Evolutionary conservation across 2,888 invertebrate genomes (phyloP).

Genomic region (Craniophora ligustri): DNA sequence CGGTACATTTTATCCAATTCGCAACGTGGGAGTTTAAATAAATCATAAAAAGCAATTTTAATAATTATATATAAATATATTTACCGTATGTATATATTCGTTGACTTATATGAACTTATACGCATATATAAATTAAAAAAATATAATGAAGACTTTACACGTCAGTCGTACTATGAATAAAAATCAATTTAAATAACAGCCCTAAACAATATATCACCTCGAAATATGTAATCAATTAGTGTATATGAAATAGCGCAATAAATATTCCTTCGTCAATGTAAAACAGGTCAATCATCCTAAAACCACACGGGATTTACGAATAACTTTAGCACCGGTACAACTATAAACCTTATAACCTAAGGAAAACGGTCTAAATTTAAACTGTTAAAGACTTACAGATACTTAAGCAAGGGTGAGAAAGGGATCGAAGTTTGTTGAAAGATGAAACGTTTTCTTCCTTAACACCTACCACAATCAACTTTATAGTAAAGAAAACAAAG

Average conservation of each 20-base stretch:
- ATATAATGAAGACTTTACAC: background rate
- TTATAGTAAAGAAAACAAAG: background rate
- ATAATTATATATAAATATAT: too few species aligned
- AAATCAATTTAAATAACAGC: background rate
- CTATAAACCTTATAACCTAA: background rate
- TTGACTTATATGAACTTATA: too few species aligned
- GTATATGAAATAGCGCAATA: constrained; percentile 20
- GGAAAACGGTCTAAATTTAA: constrained; percentile 9
- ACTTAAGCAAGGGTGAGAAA: constrained; percentile 14
- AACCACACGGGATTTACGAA: constrained; percentile 31
- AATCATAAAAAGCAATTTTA: too few species aligned
- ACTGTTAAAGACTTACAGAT: constrained; percentile 2
- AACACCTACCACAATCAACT: background rate
- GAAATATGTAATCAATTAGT: constrained; percentile 38
- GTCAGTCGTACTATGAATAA: too few species aligned
- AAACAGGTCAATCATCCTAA: constrained; percentile 39
- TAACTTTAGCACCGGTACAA: background rate
- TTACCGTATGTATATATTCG: too few species aligned
- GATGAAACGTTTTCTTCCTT: too few species aligned
- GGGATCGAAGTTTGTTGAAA: constrained; percentile 9
- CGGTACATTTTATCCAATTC: too few species aligned
- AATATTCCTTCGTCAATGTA: constrained; percentile 29
- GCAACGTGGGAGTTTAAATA: too few species aligned
- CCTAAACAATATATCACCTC: background rate
- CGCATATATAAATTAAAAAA: too few species aligned